phyloP scores from a whole-genome alignment of 2,113 vertebrate genomes.

The Antigone vipio region DNA sequence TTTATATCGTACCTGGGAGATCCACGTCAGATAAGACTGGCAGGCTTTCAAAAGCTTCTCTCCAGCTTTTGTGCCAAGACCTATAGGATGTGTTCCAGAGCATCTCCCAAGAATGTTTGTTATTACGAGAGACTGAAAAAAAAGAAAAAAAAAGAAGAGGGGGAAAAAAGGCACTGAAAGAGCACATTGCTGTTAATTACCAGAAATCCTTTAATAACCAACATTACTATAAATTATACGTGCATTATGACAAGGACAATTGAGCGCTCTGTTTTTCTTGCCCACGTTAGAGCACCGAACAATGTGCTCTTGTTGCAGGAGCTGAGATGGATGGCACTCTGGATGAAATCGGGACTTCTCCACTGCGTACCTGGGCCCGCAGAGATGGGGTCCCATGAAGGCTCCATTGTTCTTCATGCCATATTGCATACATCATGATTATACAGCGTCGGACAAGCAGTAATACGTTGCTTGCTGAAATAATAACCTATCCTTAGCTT shows the following conservation, averaged over 20 bases:
- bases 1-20: background rate
- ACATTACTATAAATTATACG: conserved; percentile 66
- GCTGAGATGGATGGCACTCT: background rate
- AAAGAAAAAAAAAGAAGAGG: background rate
- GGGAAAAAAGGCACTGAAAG: background rate
- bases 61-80: conserved; percentile 37
- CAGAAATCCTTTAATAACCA: conserved; percentile 73
- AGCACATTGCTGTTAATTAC: conserved; percentile 61
- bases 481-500: background rate
- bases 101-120: conserved; percentile 59
- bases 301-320: conserved; percentile 55
- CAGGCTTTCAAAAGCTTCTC: conserved; percentile 25
- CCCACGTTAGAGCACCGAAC: conserved; percentile 25
- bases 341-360: background rate
- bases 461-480: background rate
- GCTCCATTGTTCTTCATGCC: background rate
- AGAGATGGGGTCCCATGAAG: background rate
- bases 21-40: conserved; percentile 26
- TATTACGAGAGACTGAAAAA: background rate
- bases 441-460: background rate
- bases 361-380: conserved; percentile 35
- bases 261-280: conserved; percentile 52
- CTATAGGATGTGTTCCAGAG: conserved; percentile 66
- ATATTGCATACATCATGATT: background rate
- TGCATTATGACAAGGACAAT: conserved; percentile 63